Conservation (phyloP, 2,797 vertebrate genomes). For the Acridotheres tristis region DNA sequence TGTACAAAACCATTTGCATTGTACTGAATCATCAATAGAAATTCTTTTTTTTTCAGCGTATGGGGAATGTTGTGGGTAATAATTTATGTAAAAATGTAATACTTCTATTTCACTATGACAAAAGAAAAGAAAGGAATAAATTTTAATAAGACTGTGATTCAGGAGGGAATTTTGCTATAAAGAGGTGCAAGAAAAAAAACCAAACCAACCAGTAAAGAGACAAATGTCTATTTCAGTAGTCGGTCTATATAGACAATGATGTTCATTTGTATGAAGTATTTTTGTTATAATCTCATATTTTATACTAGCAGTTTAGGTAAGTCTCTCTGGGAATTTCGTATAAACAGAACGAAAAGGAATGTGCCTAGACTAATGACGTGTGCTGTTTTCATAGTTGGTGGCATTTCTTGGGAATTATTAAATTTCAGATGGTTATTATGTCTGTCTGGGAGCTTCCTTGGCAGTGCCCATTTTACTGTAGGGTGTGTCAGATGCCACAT, state of each 20-base stretch:
- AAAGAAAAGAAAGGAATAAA: conserved; percentile 21
- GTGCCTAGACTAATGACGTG: background rate
- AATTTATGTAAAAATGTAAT: conserved; percentile 3
- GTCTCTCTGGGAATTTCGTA: background rate
- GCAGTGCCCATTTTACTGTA: background rate
- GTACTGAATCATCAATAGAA: conserved; percentile 5
- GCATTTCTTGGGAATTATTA: background rate
- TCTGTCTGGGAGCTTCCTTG: background rate
- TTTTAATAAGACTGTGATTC: background rate
- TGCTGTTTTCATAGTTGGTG: background rate
- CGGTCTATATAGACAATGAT: background rate
- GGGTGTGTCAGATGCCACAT: background rate
- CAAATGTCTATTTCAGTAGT: background rate
- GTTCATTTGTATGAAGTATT: background rate
- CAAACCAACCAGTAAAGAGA: background rate
- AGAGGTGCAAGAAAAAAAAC: background rate
- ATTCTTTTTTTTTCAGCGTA: background rate
- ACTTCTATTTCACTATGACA: background rate
- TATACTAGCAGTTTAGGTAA: background rate
- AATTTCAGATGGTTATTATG: background rate
- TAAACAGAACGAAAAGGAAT: background rate
- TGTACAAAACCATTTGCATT: background rate
- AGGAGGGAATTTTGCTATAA: background rate
- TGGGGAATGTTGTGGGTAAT: background rate
- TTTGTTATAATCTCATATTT: background rate